Conservation (phyloP, 2,113 vertebrate species). For the Amazona vittata region DNA sequence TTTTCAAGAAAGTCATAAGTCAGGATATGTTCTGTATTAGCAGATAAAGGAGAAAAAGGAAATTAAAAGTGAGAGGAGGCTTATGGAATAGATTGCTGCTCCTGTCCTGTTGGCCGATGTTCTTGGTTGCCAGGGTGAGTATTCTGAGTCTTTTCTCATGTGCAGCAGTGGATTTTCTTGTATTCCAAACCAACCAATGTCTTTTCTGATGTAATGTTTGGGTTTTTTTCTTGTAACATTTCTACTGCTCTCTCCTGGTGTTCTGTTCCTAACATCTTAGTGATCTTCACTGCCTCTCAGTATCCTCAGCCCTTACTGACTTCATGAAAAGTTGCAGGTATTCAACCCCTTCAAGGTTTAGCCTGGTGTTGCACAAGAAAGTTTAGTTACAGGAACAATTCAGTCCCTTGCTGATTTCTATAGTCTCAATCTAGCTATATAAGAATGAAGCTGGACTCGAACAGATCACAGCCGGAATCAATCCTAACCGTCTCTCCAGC, state of each 20-base stretch:
- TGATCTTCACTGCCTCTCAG: neutral
- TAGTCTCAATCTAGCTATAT: slow-evolving; percentile 10
- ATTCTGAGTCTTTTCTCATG: neutral
- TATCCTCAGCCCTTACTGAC: neutral
- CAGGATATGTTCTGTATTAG: neutral
- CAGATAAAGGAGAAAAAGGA: neutral
- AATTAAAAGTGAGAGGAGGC: neutral
- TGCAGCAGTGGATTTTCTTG: neutral
- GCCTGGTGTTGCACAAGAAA: neutral
- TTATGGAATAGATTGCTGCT: neutral
- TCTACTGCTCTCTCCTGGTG: neutral
- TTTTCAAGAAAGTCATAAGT: neutral
- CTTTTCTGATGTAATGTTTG: neutral
- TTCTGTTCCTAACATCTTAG: neutral
- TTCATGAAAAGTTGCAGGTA: neutral
- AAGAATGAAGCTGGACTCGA: neutral
- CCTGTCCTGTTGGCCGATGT: neutral
- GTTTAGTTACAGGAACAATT: slow-evolving; percentile 4
- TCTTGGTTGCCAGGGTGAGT: neutral
- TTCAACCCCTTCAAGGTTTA: neutral
- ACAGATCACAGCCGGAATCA: slow-evolving; percentile 23
- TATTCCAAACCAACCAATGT: neutral
- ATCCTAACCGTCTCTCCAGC: slow-evolving; percentile 39
- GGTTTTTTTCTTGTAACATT: neutral
- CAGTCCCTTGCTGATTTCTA: slow-evolving; percentile 13